Conservation (phyloP, 1,140 invertebrate genomes). For the Archegozetes longisetosus region DNA sequence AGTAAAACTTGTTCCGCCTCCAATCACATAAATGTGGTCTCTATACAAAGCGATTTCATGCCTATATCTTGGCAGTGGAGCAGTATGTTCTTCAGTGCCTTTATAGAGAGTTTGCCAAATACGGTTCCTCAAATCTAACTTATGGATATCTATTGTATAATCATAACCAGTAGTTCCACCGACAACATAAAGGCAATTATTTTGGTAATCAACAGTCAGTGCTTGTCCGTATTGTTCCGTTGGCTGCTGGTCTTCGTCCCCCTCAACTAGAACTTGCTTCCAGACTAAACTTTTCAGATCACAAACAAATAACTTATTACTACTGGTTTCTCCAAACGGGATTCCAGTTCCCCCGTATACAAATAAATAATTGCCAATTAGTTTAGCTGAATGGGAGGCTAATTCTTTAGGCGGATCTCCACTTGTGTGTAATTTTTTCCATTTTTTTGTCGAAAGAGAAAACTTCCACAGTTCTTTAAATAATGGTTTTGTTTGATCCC, state of each 20-base stretch:
- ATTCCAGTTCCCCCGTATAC: constrained; percentile 73
- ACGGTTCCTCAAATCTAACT: constrained; percentile 45
- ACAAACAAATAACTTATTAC: constrained; percentile 54
- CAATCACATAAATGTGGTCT: constrained; percentile 54
- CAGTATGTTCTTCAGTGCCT: not conserved
- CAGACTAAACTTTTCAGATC: constrained; percentile 38
- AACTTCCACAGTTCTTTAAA: constrained; percentile 73
- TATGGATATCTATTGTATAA: constrained; percentile 64
- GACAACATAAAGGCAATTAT: constrained; percentile 28
- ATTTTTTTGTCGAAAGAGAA: constrained; percentile 50
- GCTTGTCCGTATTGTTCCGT: constrained; percentile 56
- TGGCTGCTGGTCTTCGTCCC: constrained; percentile 30
- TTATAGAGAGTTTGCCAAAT: constrained; percentile 38
- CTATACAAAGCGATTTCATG: constrained; percentile 63
- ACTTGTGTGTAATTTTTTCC: constrained; percentile 45
- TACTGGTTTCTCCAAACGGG: constrained; percentile 64
- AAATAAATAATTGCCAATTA: constrained; percentile 40
- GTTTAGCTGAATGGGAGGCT: constrained; percentile 47
- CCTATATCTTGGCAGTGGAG: constrained; percentile 32
- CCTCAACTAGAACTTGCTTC: constrained; percentile 20
- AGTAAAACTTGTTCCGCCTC: constrained; percentile 54
- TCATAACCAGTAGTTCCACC: constrained; percentile 32
- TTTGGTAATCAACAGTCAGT: constrained; percentile 23
- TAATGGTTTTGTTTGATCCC: too few relatives aligned
- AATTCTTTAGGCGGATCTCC: constrained; percentile 58